Percentiles rank a stretch among this genome's conserved stretches.
These are phyloP conservation scores for Solen grandis DNA, from an alignment of 1,140 invertebrate species.

Conservation along the genomic window DNA sequence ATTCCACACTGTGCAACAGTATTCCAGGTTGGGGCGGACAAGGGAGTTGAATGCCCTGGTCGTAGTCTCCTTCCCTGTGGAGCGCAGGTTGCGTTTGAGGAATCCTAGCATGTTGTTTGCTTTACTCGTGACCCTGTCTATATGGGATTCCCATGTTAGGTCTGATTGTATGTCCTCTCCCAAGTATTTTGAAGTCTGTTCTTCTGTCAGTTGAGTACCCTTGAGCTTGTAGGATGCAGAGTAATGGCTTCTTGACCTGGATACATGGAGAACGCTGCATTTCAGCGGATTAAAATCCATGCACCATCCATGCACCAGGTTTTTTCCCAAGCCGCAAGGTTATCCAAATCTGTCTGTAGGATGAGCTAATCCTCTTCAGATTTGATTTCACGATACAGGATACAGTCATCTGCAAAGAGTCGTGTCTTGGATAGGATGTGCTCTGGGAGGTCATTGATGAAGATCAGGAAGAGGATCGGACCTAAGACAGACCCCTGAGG, in stretches of 20 bases:
- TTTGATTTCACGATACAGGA: not conserved
- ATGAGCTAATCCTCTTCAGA: not conserved
- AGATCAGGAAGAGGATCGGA: too few relatives aligned
- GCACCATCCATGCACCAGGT: too few relatives aligned
- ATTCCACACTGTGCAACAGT: too few relatives aligned
- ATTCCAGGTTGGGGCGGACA: not conserved
- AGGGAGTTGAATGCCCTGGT: not conserved
- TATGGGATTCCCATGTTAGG: not conserved
- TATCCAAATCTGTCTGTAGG: not conserved
- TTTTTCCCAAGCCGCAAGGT: not conserved
- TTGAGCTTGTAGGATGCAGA: not conserved
- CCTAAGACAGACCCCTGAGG: too few relatives aligned
- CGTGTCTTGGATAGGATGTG: not conserved
- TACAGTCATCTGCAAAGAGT: not conserved
- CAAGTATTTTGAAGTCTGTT: not conserved
- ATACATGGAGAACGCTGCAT: not conserved
- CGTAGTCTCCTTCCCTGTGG: not conserved
- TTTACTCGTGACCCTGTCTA: not conserved
- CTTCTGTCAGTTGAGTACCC: not conserved
- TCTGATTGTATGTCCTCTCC: not conserved
- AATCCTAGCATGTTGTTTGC: too few relatives aligned
- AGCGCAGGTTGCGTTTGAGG: not conserved
- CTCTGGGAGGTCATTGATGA: too few relatives aligned
- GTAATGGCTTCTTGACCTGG: not conserved
- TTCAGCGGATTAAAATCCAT: constrained; percentile 7